Percentiles rank a stretch among this genome's conserved stretches.
Conservation (phyloP, 1,140 invertebrate species). For the Temnothorax nylanderi region DNA sequence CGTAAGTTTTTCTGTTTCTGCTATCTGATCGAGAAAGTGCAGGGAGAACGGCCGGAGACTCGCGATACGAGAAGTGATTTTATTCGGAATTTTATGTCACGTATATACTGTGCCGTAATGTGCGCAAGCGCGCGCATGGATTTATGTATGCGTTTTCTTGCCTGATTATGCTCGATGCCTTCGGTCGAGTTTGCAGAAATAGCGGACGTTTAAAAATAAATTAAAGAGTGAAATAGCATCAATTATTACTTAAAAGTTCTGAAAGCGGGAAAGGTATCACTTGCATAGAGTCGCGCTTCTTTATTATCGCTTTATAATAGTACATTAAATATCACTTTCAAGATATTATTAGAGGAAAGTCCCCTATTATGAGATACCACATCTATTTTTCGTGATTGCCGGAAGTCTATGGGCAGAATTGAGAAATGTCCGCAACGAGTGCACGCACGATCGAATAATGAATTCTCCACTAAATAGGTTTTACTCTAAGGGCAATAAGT, state of each 20-base stretch:
- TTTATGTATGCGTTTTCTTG: not conserved
- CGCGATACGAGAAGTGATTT: slow-evolving; percentile 7
- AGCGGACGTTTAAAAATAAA: not conserved
- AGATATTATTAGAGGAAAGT: not conserved
- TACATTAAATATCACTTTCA: not conserved
- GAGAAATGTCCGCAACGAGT: too few species aligned
- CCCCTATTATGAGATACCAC: too few species aligned
- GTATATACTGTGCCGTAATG: slow-evolving; percentile 11
- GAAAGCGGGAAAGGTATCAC: not conserved
- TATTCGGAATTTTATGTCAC: slow-evolving; percentile 1
- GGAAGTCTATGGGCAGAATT: too few species aligned
- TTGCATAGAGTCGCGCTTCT: not conserved
- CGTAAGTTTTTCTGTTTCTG: slow-evolving; percentile 89
- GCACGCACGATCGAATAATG: too few species aligned
- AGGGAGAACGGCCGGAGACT: not conserved
- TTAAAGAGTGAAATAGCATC: not conserved
- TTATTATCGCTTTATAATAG: not conserved
- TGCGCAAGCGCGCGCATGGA: not conserved
- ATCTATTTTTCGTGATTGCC: too few species aligned
- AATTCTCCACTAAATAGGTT: too few species aligned
- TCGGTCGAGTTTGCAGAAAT: not conserved
- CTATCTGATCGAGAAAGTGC: slow-evolving; percentile 38
- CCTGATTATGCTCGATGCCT: not conserved
- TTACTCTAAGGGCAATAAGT: too few species aligned
- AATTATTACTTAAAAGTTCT: not conserved